Conservation (phyloP, 2,797 vertebrate species). For the Iguana delicatissima region DNA sequence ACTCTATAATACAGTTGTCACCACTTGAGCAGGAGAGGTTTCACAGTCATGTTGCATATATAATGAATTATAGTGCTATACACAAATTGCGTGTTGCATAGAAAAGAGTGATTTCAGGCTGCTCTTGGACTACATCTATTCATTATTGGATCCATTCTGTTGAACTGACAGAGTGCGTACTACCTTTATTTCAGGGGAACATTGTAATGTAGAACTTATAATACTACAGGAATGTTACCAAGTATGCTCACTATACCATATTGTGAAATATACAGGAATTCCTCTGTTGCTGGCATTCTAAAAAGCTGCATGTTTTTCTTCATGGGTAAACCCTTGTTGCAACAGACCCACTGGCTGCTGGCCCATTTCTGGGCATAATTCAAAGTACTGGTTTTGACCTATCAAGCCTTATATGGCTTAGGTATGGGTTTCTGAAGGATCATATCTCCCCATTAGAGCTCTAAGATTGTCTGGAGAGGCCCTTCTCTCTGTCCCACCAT, state of each 20-base stretch:
- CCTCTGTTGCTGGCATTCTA: neutral
- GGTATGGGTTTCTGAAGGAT: too few relatives aligned
- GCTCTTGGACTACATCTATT: neutral
- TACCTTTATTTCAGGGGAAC: neutral
- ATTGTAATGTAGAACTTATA: neutral
- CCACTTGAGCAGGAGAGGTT: neutral
- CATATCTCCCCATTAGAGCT: too few relatives aligned
- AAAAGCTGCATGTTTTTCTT: neutral
- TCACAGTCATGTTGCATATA: neutral
- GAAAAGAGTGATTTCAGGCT: neutral
- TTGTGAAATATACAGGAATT: conserved; percentile 14
- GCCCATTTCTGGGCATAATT: too few relatives aligned
- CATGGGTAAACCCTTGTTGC: neutral
- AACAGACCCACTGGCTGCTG: too few relatives aligned
- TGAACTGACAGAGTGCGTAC: neutral
- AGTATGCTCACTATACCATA: neutral
- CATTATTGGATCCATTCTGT: neutral
- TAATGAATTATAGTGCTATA: neutral
- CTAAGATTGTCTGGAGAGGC: too few relatives aligned
- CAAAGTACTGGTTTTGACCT: too few relatives aligned
- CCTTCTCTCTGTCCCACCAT: too few relatives aligned
- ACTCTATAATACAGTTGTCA: neutral
- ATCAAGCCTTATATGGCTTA: too few relatives aligned
- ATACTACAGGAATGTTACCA: neutral
- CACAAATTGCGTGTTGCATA: neutral